These are phyloP conservation scores for Gopherus flavomarginatus DNA, from an alignment of 2,113 vertebrate species.

Conservation along the genomic window DNA sequence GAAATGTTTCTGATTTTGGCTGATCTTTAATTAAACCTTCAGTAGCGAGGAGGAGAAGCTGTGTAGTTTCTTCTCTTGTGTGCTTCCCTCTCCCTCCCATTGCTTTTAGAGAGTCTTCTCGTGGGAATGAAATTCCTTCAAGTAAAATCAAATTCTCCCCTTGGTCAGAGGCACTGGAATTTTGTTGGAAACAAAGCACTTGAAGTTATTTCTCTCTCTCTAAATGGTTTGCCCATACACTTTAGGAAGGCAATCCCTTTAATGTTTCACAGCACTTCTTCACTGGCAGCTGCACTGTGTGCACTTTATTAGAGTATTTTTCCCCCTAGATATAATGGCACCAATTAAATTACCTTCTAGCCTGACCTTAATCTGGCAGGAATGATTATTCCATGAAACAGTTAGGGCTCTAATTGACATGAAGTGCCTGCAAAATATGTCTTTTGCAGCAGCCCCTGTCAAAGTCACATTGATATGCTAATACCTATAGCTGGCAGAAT, in stretches of 20 bases:
- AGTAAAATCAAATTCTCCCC: conserved; percentile 49
- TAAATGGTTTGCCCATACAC: conserved; percentile 57
- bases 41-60: conserved; percentile 21
- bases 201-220: conserved; percentile 60
- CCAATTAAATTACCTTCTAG: conserved; percentile 89
- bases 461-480: conserved; percentile 90
- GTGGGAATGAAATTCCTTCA: conserved; percentile 16
- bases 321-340: conserved; percentile 84
- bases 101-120: not conserved
- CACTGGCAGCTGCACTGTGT: conserved; percentile 76
- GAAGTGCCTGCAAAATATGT: conserved; percentile 88
- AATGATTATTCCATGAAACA: conserved; percentile 89
- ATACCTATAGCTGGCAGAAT: conserved; percentile 86
- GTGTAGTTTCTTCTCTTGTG: not conserved
- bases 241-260: conserved; percentile 76
- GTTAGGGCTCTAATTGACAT: conserved; percentile 88
- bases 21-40: conserved; percentile 50
- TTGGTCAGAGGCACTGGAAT: conserved; percentile 57
- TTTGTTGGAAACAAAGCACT: conserved; percentile 65
- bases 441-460: conserved; percentile 86
- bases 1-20: conserved; percentile 11
- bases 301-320: conserved; percentile 84
- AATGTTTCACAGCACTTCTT: conserved; percentile 75
- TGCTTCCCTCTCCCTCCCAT: conserved; percentile 15
- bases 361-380: conserved; percentile 88